Conservation (phyloP, 2,888 invertebrate species). For the Agonopterix heracliana region DNA sequence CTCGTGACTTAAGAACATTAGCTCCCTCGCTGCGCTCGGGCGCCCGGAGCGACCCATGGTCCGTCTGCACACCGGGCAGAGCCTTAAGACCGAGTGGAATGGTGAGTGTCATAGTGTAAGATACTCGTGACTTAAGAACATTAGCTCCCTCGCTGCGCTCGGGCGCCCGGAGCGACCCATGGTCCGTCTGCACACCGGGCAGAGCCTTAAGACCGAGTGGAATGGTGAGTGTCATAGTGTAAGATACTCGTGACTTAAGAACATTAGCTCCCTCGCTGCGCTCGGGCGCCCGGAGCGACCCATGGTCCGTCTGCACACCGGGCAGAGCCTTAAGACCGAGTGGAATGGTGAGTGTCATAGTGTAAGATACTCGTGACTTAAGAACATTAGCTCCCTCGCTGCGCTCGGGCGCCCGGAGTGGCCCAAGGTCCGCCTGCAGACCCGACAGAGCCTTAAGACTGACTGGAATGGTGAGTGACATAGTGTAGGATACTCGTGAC, state of each 20-base stretch:
- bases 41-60: constrained; percentile 94
- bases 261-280: too few relatives aligned
- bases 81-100: constrained; percentile 91
- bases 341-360: constrained; percentile 87
- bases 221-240: constrained; percentile 85
- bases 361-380: too few relatives aligned
- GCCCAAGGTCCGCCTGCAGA: too few relatives aligned
- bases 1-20: too few relatives aligned
- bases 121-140: too few relatives aligned
- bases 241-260: too few relatives aligned
- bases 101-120: constrained; percentile 66
- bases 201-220: constrained; percentile 90
- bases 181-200: constrained; percentile 86
- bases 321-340: constrained; percentile 90
- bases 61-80: constrained; percentile 84
- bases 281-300: constrained; percentile 84
- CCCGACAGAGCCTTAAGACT: constrained; percentile 87
- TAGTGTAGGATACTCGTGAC: too few relatives aligned
- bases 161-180: constrained; percentile 91
- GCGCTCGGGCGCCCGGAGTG: constrained; percentile 83
- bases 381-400: too few relatives aligned
- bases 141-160: constrained; percentile 21
- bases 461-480: constrained; percentile 90
- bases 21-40: constrained; percentile 37
- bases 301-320: too few relatives aligned